These are phyloP conservation scores for Cisticola juncidis DNA, from an alignment of 2,113 vertebrate species.

Conservation along the genomic window DNA sequence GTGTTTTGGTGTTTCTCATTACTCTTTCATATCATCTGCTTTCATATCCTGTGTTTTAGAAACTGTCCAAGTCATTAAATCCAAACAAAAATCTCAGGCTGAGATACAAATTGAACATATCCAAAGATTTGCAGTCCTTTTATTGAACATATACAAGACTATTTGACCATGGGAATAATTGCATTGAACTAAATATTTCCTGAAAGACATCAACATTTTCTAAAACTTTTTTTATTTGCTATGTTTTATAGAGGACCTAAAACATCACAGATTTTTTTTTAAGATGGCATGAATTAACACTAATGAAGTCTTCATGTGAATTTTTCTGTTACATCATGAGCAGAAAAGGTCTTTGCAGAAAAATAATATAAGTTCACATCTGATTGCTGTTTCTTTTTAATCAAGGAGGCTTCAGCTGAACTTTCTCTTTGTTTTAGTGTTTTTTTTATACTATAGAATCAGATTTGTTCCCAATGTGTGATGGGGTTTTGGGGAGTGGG, in stretches of 20 bases:
- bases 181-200: not conserved
- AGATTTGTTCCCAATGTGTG: not conserved
- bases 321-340: not conserved
- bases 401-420: rapidly evolving
- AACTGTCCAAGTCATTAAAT: not conserved
- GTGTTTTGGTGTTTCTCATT: not conserved
- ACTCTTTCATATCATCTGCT: not conserved
- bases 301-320: not conserved
- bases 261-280: not conserved
- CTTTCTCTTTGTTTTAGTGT: not conserved
- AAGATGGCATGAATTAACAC: not conserved
- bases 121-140: not conserved
- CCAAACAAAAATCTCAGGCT: not conserved
- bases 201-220: not conserved
- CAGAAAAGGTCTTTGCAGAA: not conserved
- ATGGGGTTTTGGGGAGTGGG: too few relatives aligned
- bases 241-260: not conserved
- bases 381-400: not conserved
- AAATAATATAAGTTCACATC: not conserved
- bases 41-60: not conserved
- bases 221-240: not conserved
- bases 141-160: not conserved
- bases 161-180: not conserved
- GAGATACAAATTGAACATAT: not conserved
- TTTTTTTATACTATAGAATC: not conserved